Evolutionary conservation across 2,797 vertebrate species (phyloP).

Genomic region (Dipus sagitta): DNA sequence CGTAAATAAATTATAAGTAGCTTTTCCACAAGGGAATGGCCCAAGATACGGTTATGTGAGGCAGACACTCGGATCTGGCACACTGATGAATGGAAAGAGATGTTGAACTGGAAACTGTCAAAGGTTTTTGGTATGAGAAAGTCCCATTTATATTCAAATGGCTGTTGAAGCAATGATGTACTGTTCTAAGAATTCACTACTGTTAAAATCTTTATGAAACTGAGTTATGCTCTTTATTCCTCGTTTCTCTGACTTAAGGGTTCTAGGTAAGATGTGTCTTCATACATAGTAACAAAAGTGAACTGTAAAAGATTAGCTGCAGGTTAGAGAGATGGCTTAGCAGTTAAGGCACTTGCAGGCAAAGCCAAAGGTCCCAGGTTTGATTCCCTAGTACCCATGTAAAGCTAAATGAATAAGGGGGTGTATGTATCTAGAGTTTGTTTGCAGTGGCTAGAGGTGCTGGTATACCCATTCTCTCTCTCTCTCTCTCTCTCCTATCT

Average conservation of each 20-base stretch:
- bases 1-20: rapidly evolving
- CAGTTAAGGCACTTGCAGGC: too few species aligned
- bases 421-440: too few species aligned
- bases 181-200: background rate
- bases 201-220: background rate
- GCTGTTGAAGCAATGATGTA: background rate
- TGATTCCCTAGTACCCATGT: too few species aligned
- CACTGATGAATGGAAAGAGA: too few species aligned
- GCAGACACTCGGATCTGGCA: background rate
- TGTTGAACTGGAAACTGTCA: background rate
- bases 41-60: too few species aligned
- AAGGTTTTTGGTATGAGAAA: background rate
- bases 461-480: too few species aligned
- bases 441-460: too few species aligned
- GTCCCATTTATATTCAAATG: background rate
- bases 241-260: background rate
- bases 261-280: background rate
- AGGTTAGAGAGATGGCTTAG: too few species aligned
- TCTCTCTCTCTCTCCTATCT: too few species aligned
- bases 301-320: background rate
- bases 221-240: background rate
- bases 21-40: too few species aligned
- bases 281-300: background rate
- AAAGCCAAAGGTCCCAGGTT: too few species aligned
- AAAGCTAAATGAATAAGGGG: too few species aligned